Base-by-base conservation (phyloP, 2,888 invertebrate genomes). In the Drosophila paramelanica region DNA sequence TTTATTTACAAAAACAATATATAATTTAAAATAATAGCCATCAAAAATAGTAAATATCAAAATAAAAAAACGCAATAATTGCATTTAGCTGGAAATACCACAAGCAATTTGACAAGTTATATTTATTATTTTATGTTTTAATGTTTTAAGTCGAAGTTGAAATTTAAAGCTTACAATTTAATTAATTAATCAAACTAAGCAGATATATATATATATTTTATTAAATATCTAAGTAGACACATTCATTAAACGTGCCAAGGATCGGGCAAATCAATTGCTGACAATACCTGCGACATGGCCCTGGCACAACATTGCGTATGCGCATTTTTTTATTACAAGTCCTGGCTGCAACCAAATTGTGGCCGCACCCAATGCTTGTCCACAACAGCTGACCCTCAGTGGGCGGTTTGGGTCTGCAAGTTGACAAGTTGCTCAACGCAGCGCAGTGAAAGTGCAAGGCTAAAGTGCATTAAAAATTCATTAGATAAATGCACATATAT, bases 381-480 rank as follows among this genome's bases (percentile, higher is more conserved):
- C 42, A 39, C 11, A 31, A 65, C 42, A 42, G 25, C 51, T 67
- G 67, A 78, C 79, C 74, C 62, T 64, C 56, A 45, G 55, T 20
- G 25, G 27, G 36, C 25, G 36, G 36, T 10, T 31, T 31, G 36
- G 36, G 58, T 69, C 49, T 52, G 10, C 41, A 47, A 59, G 59
- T 60, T 67, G 59, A 60, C 58, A 73, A 51, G 53, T 41, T 70
- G 52, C 36, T 45, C 49, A 49, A 53, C 59, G 38, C 46, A 46
- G 58, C 46, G 62, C 55, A 42, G 65, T 67, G 67, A 62, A 69
- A 79, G 61, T 88, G 85, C 81, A 84, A 77, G 88, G 81, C 31
- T 55, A 77, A 51, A 81, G 72, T 74, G 83, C 72, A 85, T 85
- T 88, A 82, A 85, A 81, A 82, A 88, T 85, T 79, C 83, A 85